phyloP scores from a whole-genome alignment of 92 coral and sea anemone species.

The Montipora capitata region DNA sequence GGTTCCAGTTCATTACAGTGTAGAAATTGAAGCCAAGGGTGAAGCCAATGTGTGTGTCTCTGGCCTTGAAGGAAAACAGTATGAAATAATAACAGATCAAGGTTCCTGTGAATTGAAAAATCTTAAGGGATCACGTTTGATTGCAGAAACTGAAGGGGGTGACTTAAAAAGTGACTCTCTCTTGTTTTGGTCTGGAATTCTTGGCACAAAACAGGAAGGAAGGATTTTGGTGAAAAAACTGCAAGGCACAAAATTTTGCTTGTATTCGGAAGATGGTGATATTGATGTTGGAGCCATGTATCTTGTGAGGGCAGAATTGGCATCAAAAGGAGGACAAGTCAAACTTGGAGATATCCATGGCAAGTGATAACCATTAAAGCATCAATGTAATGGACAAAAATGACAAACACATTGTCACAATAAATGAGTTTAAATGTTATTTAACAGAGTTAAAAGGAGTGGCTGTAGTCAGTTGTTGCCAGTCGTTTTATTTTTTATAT shows the following conservation, averaged over 20 bases:
- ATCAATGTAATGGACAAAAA: too few species aligned
- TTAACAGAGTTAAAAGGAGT: too few species aligned
- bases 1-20: constrained; percentile 78
- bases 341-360: constrained; percentile 95
- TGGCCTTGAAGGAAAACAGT: constrained; percentile 81
- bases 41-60: constrained; percentile 73
- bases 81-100: constrained; percentile 58
- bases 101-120: constrained; percentile 75
- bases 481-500: too few species aligned
- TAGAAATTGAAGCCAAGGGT: constrained; percentile 60
- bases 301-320: constrained; percentile 74
- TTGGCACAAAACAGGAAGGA: constrained; percentile 73
- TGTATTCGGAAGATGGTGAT: constrained; percentile 76
- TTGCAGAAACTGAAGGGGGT: constrained; percentile 69
- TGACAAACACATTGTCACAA: too few species aligned
- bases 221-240: constrained; percentile 79
- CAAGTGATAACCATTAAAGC: constrained; percentile 28
- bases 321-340: constrained; percentile 75
- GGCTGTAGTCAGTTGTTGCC: too few species aligned
- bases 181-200: constrained; percentile 77
- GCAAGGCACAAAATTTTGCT: constrained; percentile 87
- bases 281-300: constrained; percentile 79
- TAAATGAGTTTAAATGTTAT: too few species aligned
- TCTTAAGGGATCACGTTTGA: constrained; percentile 77
- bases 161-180: constrained; percentile 79